Evolutionary conservation across 2,797 vertebrate species (phyloP).

Genomic region (Phoxinus dragarum): DNA sequence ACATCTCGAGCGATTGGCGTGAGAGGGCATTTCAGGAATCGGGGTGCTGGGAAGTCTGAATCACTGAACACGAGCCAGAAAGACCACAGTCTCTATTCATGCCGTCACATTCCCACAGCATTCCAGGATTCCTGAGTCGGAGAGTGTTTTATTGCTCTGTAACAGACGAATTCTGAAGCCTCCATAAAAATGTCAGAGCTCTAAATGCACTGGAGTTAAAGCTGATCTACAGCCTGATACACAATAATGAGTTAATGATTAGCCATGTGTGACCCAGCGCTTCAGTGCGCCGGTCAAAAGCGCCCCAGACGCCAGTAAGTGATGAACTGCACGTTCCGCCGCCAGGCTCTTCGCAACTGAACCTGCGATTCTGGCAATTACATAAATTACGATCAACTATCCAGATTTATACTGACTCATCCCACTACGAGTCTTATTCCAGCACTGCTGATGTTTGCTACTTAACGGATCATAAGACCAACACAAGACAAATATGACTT

Average conservation of each 20-base stretch:
- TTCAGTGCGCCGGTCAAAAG: slow-evolving; percentile 34
- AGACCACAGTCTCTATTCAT: slow-evolving; percentile 20
- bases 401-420: slow-evolving; percentile 46
- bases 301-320: slow-evolving; percentile 8
- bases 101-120: slow-evolving; percentile 43
- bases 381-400: slow-evolving; percentile 45
- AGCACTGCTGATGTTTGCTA: slow-evolving; percentile 15
- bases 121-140: slow-evolving; percentile 30
- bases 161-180: slow-evolving; percentile 50
- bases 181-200: slow-evolving; percentile 53
- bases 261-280: slow-evolving; percentile 56
- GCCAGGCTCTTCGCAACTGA: slow-evolving; percentile 3
- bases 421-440: slow-evolving; percentile 25
- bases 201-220: slow-evolving; percentile 42
- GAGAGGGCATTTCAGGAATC: neutral
- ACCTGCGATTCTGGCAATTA: slow-evolving; percentile 27
- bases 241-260: slow-evolving; percentile 63
- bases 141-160: slow-evolving; percentile 55
- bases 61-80: slow-evolving; percentile 33
- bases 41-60: slow-evolving; percentile 13
- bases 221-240: slow-evolving; percentile 53
- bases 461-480: slow-evolving; percentile 5
- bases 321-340: slow-evolving; percentile 25
- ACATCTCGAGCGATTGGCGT: neutral
- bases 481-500: slow-evolving; percentile 20